These are phyloP conservation scores for Mesaphorura yosii DNA, from an alignment of 1,140 invertebrate species.

Conservation along the genomic window DNA sequence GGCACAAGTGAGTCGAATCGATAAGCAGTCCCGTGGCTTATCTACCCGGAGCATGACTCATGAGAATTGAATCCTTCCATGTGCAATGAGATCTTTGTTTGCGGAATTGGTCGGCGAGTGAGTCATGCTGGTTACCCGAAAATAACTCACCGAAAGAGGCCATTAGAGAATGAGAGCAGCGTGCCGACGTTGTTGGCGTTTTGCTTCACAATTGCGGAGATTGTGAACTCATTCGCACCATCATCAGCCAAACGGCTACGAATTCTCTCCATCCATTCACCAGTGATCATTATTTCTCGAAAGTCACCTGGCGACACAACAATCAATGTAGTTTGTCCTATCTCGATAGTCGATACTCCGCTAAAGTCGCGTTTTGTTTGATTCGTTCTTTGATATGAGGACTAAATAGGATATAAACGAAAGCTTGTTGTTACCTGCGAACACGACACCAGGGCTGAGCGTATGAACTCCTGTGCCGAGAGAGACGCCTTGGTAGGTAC, in stretches of 20 bases:
- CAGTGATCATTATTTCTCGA: conserved; percentile 56
- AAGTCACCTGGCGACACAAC: conserved; percentile 47
- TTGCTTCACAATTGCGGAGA: conserved; percentile 61
- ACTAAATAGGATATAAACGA: neutral
- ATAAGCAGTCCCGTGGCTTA: too few relatives aligned
- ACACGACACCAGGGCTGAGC: conserved; percentile 48
- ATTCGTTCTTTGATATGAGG: too few relatives aligned
- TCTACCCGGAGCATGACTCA: too few relatives aligned
- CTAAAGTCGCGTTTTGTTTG: too few relatives aligned
- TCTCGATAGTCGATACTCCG: neutral
- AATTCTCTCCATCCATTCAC: conserved; percentile 29
- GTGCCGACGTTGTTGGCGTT: conserved; percentile 68
- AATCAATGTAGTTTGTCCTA: neutral
- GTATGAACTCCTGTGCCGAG: conserved; percentile 48
- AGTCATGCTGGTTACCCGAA: too few relatives aligned
- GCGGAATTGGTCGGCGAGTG: too few relatives aligned
- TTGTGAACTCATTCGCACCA: conserved; percentile 54
- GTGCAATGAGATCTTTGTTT: neutral
- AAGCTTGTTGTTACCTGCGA: conserved; percentile 33
- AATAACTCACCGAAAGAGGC: conserved; percentile 36
- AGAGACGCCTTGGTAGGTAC: conserved; percentile 48
- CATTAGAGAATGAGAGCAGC: conserved; percentile 60
- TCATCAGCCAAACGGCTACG: conserved; percentile 22
- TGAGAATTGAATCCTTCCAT: too few relatives aligned
- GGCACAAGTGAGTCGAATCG: too few relatives aligned